Base-by-base conservation (phyloP, 2,888 invertebrate species). In the Axea sp. region DNA sequence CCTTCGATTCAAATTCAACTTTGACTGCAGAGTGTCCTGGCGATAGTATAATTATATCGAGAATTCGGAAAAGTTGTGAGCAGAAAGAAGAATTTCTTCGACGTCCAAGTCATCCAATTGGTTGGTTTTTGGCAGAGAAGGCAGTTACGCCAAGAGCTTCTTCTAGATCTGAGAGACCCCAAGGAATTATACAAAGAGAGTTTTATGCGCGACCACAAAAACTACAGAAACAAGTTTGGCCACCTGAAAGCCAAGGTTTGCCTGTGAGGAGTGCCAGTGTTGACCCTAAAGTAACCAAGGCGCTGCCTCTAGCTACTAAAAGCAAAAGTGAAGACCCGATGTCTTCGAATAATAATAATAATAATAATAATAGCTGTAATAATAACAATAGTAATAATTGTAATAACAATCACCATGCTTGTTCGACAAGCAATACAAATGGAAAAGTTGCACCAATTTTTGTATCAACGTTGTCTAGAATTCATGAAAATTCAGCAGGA, bases 21-120 rank as follows among this genome's bases (percentile, higher is more conserved):
- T 88, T 92, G 49, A 91, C 92, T 30, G 92, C 92, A 11, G 92
- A 92, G 79, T 81, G 82, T 30, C 89, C 92, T 75, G 93, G 93
- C 85, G 93, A 93, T 87, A 92, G 93, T 64, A 90, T 92, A 39
- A 91, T 92, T 81, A 92, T 95, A 90, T 92, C 92, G 76, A 91
- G 94, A 88, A 90, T 95, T 85, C 91, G 94, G 78, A 94, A 94
- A 86, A 95, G 94, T 83, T 92, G 95, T 82, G 95, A 96, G 84
- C 95, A 96, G 84, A 96, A 96, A 87, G 96, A 96, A 86, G 96
- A 96, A 81, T 96, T 96, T 88, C 90, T 96, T 67, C 91, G 93
- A 84, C 90, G 94, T 77, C 93, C 94, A 1, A 92, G 90, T 85
- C 91, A 92, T 81, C 92, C 93, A 14, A 90, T 89, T 57, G 91